Conservation (phyloP, 23 tunicate genomes). For the Diplosoma virens region DNA sequence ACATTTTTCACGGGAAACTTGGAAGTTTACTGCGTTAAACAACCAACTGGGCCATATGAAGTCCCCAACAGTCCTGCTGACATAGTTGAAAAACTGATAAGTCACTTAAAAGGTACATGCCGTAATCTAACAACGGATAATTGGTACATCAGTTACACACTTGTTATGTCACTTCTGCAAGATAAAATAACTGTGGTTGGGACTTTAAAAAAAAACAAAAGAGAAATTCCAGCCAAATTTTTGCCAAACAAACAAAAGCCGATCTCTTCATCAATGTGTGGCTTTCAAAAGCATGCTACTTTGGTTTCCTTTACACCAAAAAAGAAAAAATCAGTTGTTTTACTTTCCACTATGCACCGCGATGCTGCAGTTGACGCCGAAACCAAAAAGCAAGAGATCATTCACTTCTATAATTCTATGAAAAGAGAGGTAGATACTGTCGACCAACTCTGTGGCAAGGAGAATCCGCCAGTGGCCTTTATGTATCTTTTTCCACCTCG, state of each 20-base stretch:
- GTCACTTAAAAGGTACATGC: constrained; percentile 17
- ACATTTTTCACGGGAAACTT: constrained; percentile 14
- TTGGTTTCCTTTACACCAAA: constrained; percentile 16
- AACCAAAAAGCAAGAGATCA: constrained; percentile 16
- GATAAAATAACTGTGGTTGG: background rate
- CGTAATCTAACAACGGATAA: constrained; percentile 5
- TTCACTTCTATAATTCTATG: constrained; percentile 15
- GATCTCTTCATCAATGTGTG: constrained; percentile 13
- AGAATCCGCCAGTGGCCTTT: constrained; percentile 22
- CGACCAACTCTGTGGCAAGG: constrained; percentile 20
- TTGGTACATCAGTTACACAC: constrained; percentile 15
- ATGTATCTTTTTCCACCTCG: constrained; percentile 13
- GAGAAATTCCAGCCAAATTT: constrained; percentile 12
- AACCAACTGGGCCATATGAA: constrained; percentile 7
- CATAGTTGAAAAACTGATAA: constrained; percentile 6
- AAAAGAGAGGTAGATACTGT: constrained; percentile 24
- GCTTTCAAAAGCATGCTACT: constrained; percentile 6
- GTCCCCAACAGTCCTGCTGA: constrained; percentile 19
- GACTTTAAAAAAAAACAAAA: constrained; percentile 1
- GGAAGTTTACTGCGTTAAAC: constrained; percentile 15
- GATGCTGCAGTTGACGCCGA: constrained; percentile 7
- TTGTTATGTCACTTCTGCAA: constrained; percentile 7
- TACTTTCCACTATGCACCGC: constrained; percentile 18
- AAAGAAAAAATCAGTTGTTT: constrained; percentile 11
- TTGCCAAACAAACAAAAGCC: constrained; percentile 22